Evolutionary conservation across 2,113 vertebrate species (phyloP).

Genomic region (Barbus barbus): DNA sequence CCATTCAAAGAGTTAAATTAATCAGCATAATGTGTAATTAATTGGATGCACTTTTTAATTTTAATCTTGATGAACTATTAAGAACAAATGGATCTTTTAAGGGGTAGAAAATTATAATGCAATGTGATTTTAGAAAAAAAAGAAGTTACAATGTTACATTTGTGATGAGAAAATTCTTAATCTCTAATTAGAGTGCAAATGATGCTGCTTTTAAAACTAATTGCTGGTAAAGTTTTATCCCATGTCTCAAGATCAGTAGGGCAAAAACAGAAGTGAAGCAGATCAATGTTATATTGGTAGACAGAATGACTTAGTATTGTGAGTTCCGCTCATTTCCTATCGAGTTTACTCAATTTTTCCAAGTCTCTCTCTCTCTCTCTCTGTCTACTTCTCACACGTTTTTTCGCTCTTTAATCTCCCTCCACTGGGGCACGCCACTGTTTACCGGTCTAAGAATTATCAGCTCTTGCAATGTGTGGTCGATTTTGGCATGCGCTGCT

Average conservation of each 20-base stretch:
- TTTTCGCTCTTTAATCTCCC: slow-evolving; percentile 33
- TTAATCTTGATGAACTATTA: neutral
- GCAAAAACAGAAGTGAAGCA: slow-evolving; percentile 26
- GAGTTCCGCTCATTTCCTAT: slow-evolving; percentile 21
- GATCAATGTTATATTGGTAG: slow-evolving; percentile 60
- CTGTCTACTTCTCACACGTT: neutral
- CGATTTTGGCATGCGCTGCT: slow-evolving; percentile 16
- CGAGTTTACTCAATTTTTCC: slow-evolving; percentile 43
- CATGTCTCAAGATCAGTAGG: neutral
- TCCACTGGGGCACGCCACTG: slow-evolving; percentile 27
- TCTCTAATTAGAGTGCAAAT: neutral
- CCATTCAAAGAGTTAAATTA: neutral
- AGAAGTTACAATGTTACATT: too few relatives aligned
- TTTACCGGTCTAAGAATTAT: slow-evolving; percentile 48
- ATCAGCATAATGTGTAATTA: neutral
- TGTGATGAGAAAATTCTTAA: too few relatives aligned
- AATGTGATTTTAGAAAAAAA: neutral
- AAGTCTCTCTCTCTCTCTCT: slow-evolving; percentile 39
- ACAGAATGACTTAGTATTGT: slow-evolving; percentile 25
- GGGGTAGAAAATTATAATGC: neutral
- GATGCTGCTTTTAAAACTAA: neutral
- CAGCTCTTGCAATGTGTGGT: slow-evolving; percentile 40
- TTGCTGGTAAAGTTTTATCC: neutral
- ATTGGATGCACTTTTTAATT: neutral
- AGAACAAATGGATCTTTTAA: neutral